Evolutionary conservation across 2,113 vertebrate species (phyloP), one percentile per base, ranked within the genome.

Genomic region (Oceanodroma tethys): DNA sequence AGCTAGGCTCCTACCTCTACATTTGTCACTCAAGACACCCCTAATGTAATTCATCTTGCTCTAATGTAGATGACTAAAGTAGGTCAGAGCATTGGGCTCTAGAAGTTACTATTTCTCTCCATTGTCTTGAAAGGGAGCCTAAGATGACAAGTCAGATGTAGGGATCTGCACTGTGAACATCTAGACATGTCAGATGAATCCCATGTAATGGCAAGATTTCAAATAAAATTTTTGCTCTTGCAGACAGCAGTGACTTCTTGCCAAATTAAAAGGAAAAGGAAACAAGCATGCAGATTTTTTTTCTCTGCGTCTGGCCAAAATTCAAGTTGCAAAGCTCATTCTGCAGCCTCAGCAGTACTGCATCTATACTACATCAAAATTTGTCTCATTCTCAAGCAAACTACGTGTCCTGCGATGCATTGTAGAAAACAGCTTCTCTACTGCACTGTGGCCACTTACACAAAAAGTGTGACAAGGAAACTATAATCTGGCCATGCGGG

Each of bases 31-130:
- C 32, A 58, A 73, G 72, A 70, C 63, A 78, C 23, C 60, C 22
- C 32, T 87, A 89, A 81, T 40, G 16, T 56, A 81, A 81, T 53
- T 45, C 34, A n/a, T 79, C 48, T 71, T 4, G 3, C 56, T 80
- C 23, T 68, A 86, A 79, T 36, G 42, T 43, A 71, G 91, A 56
- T 93, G 86, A 90, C 65, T 81, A 72, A 96, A 96, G 84, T 87
- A 91, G 95, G 94, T 91, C 94, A 96, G 63, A 87, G 73, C 36
- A 40, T 1, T 55, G 43, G n/a, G 26, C 62, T 95, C 21, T 50
- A 43, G 30, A 91, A 93, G 19, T 68, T 93, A 29, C 36, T 87
- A 14, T 89, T 95, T 81, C 60, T 89, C 43, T 84, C 53, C 25
- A 32, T 38, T 78, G 17, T 34, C 86, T 81, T 67, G 86, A 91